A percentile compares a stretch with the other conserved stretches of the same genome.
Conservation (phyloP, 2,797 vertebrate species). For the Melanotaenia nigrans region DNA sequence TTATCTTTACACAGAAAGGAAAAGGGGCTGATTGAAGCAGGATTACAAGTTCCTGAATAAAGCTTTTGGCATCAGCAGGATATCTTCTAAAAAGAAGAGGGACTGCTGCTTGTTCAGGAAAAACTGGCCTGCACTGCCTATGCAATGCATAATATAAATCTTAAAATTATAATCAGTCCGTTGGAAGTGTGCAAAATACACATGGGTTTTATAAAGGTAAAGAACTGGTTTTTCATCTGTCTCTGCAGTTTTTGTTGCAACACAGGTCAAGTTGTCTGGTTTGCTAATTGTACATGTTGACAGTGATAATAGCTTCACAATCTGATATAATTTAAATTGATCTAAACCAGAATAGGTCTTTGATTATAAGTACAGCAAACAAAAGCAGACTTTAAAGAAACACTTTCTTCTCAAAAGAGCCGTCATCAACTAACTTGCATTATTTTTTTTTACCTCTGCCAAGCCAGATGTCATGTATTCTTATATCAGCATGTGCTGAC, state of each 20-base stretch:
- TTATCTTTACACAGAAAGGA: conserved; percentile 81
- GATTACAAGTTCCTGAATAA: conserved; percentile 83
- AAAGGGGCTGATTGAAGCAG: conserved; percentile 85
- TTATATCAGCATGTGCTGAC: no score
- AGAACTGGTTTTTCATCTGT: neutral
- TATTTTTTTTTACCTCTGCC: neutral
- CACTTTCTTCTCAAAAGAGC: neutral
- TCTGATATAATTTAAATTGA: neutral
- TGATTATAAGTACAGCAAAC: neutral
- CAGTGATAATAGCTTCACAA: neutral
- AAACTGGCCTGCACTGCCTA: conserved; percentile 36
- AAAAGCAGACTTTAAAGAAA: neutral
- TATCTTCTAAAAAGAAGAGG: conserved; percentile 56
- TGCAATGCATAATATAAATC: conserved; percentile 41
- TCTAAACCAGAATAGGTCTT: neutral
- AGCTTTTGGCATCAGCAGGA: conserved; percentile 79
- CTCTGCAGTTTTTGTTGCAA: neutral
- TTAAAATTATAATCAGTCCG: conserved; percentile 20
- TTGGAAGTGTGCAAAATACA: neutral
- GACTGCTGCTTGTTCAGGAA: conserved; percentile 63
- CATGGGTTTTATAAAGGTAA: neutral
- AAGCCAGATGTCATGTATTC: no score
- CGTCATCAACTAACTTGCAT: neutral
- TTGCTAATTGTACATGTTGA: neutral
- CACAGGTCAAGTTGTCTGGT: neutral